Evolutionary conservation across 2,888 invertebrate genomes (phyloP), one percentile per base, ranked within the genome.

Genomic region (Morpho deidamia): DNA sequence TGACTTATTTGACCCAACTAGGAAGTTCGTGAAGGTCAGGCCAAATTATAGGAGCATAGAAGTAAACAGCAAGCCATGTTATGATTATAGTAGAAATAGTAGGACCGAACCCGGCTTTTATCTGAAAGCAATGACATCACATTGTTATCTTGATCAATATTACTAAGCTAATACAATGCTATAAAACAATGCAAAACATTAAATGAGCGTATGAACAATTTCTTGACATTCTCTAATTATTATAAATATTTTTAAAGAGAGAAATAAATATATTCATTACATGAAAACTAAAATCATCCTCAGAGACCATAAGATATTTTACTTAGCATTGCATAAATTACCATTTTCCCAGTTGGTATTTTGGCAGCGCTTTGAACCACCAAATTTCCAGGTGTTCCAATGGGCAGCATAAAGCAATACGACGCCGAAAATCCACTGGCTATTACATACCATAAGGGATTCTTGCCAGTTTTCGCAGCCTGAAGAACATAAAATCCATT

Each of bases 321-420:
- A 23, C 2, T 23, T 5, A 23, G 4, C 23, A 23, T 23, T 23
- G 23, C 23, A 23, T 23, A 0, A 37, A 10, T 23, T 23, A 33
- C 85, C 85, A 86, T 86, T 70, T 78, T 76, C 0, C 60, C 53
- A 1, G 83, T 87, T 1, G 83, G 80, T 44, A 91, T 76, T 8
- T 74, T 74, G 1, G 87, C 90, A 38, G 81, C 77, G 41, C 83
- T 68, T 54, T 87, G 78, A 10, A 90, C 80, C 3, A 92, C 78
- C 0, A 91, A 82, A 63, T 92, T 92, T 0, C 91, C 90, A 7
- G 91, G 91, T 4, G 92, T 91, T 1, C 91, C 91, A 33, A 91
- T 90, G 0, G 91, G 91, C 7, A 91, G 66, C 60, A 86, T 81
- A 56, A 89, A 90, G 10, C 76, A 77, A 54, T 69, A 81, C 0